Evolutionary conservation across 2,113 vertebrate genomes (phyloP), one percentile per base, ranked within the genome.

Genomic region (Leucopternis melanops): DNA sequence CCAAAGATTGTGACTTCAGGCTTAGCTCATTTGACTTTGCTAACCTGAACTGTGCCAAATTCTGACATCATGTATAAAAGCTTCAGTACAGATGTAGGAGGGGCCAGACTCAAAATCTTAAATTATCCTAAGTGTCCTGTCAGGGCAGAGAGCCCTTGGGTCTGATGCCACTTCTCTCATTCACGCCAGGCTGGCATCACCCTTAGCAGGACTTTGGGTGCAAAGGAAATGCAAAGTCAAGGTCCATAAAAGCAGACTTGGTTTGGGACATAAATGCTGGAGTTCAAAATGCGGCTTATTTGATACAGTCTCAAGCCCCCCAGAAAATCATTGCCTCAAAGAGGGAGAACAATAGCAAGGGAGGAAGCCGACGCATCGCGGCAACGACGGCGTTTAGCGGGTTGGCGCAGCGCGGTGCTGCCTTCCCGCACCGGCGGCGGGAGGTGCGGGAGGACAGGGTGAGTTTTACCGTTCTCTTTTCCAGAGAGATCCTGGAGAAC

Each of bases 41-140:
- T 80, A 77, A 67, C 32, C 40, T 91, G 66, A 84, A 36, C 32
- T 31, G 23, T 92, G 93, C 87, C 90, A 90, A 57, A 88, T 91
- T 88, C 92, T 96, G 93, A 97, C 66, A 70, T 96, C 58, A 95
- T 62, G 12, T 70, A 12, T 49, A 90, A 92, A 90, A 86, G 54
- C 49, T 86, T 84, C 70, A 77, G 40, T 31, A 40, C 11, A 72
- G 66, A 72, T 77, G 49, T 63, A 85, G 42, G 70, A 96, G 69
- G 13, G 36, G 45, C n/a, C 32, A 86, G 70, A 63, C 66, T 61
- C 31, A 93, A 80, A 86, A 88, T 72, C 62, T 80, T 86, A 61
- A 92, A 73, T 94, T 86, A 80, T 58, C 19, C 15, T 26, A 77
- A 80, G 44, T n/a, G 52, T 77, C 36, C 23, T 82, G 27, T 59